A percentile compares a stretch with the other conserved stretches of the same genome.
These are phyloP conservation scores for Ostrea edulis DNA, from an alignment of 1,140 invertebrate genomes.

Conservation along the genomic window DNA sequence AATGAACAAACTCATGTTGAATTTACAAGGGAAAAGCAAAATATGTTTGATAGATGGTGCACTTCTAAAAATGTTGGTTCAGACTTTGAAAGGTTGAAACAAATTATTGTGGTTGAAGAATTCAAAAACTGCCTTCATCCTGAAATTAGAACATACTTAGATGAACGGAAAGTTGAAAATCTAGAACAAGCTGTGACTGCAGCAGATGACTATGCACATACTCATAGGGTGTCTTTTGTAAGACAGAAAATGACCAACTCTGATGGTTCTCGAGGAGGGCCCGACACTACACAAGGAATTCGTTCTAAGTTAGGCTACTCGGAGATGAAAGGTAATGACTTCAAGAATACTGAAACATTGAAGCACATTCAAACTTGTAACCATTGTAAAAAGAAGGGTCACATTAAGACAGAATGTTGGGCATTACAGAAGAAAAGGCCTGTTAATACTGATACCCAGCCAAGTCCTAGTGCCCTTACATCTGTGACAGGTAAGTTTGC, in stretches of 20 bases:
- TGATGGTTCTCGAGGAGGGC: neutral
- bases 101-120: conserved; percentile 58
- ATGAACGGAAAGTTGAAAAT: conserved; percentile 55
- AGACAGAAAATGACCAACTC: conserved; percentile 6
- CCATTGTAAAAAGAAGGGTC: too few species aligned
- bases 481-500: neutral
- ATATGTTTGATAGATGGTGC: conserved; percentile 61
- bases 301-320: neutral
- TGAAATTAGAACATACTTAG: too few species aligned
- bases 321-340: too few species aligned
- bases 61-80: conserved; percentile 47
- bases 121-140: too few species aligned
- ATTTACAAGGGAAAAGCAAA: conserved; percentile 51
- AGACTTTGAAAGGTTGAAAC: conserved; percentile 56
- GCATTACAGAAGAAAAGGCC: too few species aligned
- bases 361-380: too few species aligned
- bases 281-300: neutral
- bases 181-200: conserved; percentile 49
- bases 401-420: too few species aligned
- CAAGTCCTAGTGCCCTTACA: too few species aligned
- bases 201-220: too few species aligned
- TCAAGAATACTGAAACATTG: too few species aligned
- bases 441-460: too few species aligned
- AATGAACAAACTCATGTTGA: too few species aligned
- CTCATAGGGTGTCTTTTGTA: conserved; percentile 43